These are phyloP conservation scores for Salmo trutta DNA, from an alignment of 2,797 vertebrate species.

Conservation along the genomic window DNA sequence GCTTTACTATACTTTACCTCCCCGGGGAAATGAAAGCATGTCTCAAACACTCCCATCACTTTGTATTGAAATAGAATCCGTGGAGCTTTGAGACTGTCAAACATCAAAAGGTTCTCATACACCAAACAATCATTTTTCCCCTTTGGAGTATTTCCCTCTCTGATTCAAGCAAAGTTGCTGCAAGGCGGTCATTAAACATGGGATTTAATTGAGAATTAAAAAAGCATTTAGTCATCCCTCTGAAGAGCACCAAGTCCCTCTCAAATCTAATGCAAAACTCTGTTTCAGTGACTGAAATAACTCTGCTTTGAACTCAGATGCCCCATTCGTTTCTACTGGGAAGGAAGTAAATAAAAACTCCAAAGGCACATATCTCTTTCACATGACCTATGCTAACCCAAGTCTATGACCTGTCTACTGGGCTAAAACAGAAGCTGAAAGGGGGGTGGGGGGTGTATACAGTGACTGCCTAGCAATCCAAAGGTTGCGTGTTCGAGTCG, in stretches of 20 bases:
- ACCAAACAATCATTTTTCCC: background rate
- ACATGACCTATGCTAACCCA: background rate
- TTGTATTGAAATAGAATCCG: slow-evolving; percentile 1
- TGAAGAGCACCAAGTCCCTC: background rate
- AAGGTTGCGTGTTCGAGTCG: too few species aligned
- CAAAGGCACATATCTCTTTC: background rate
- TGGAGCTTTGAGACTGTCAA: background rate
- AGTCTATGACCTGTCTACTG: background rate
- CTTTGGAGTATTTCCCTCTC: background rate
- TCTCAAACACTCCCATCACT: slow-evolving; percentile 6
- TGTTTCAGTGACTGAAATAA: background rate
- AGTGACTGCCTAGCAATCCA: too few species aligned
- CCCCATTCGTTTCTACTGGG: background rate
- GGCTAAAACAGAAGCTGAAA: background rate
- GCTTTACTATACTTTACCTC: background rate
- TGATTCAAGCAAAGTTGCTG: background rate
- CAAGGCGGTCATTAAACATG: slow-evolving; percentile 8
- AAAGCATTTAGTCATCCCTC: background rate
- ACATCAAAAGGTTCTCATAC: too few species aligned
- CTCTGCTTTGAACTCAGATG: background rate
- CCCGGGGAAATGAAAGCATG: slow-evolving; percentile 5
- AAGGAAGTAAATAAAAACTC: background rate
- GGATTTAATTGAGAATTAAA: background rate
- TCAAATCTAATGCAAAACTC: background rate
- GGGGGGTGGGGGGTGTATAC: too few species aligned